Percentiles rank a stretch among this genome's conserved stretches.
Conservation (phyloP, 2,113 vertebrate genomes). For the Carassius auratus region DNA sequence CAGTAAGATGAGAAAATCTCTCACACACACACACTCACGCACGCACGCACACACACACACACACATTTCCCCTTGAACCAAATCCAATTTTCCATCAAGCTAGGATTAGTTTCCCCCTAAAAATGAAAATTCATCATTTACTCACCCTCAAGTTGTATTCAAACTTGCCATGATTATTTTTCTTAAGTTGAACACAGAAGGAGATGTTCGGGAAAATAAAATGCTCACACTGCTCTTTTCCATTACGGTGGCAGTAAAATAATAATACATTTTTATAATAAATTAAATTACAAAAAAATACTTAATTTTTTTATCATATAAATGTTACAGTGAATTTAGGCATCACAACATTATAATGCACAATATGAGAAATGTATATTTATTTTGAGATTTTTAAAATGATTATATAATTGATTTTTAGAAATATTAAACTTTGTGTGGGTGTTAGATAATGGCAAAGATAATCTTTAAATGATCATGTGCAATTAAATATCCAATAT, state of each 20-base stretch:
- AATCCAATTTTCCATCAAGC: conserved; percentile 18
- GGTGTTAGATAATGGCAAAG: neutral
- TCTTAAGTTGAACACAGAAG: neutral
- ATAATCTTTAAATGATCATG: neutral
- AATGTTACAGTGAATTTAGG: no score
- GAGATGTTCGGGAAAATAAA: neutral
- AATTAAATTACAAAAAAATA: no score
- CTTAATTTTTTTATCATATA: no score
- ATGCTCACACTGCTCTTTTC: no score
- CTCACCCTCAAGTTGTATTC: neutral
- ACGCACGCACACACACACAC: neutral
- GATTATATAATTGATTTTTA: no score
- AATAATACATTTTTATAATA: no score
- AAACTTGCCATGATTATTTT: neutral
- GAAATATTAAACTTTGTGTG: neutral
- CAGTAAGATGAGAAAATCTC: neutral
- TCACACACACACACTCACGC: neutral
- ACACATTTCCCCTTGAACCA: conserved; percentile 8
- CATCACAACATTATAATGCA: no score
- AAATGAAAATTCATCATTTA: neutral
- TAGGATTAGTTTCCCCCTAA: neutral
- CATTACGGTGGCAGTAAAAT: no score
- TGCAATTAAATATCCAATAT: neutral
- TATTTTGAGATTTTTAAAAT: no score
- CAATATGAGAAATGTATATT: no score